phyloP scores from a whole-genome alignment of 2,888 invertebrate genomes.

The Caenorhabditis panamensis region DNA sequence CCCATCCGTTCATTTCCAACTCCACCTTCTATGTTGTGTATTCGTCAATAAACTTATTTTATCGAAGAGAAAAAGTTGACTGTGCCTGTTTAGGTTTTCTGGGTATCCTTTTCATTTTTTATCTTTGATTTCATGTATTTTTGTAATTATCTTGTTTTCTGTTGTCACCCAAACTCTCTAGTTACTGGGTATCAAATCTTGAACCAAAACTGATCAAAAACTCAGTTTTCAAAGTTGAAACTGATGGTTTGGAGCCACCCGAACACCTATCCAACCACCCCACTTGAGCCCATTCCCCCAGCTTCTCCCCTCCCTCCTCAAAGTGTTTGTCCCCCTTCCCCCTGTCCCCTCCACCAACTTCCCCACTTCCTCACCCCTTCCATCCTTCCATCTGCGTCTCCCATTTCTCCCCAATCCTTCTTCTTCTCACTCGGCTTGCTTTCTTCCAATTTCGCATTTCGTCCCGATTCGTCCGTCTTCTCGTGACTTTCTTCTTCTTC shows the following conservation, averaged over 20 bases:
- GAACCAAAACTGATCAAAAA: neutral
- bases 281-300: neutral
- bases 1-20: neutral
- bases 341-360: neutral
- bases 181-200: too few relatives aligned
- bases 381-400: neutral
- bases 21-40: slow-evolving; percentile 4
- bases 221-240: neutral
- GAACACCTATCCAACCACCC: neutral
- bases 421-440: neutral
- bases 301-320: neutral
- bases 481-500: slow-evolving; percentile 18
- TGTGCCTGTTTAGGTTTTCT: neutral
- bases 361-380: neutral
- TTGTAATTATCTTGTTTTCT: neutral
- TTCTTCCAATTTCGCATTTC: slow-evolving; percentile 24
- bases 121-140: neutral
- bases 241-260: too few relatives aligned
- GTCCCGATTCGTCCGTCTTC: slow-evolving; percentile 7
- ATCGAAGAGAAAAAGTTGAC: neutral
- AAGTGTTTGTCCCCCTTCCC: neutral
- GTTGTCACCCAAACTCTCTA: neutral
- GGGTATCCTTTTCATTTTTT: neutral
- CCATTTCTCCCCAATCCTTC: neutral
- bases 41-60: slow-evolving; percentile 26